phyloP scores from a whole-genome alignment of 2,797 vertebrate genomes.

The Poecile montanus region DNA sequence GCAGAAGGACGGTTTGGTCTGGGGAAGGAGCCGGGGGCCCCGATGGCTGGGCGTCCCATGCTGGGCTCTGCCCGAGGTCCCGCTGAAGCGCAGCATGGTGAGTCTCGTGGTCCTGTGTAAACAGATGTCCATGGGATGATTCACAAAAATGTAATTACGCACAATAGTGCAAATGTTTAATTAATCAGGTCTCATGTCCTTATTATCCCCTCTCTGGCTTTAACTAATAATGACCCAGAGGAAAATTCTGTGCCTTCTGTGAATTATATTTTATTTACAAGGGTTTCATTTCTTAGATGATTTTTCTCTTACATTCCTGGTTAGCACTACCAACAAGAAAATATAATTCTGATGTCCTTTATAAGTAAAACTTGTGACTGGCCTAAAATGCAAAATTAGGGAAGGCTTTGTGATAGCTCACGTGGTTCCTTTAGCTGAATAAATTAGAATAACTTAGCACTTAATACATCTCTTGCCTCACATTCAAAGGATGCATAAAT shows the following conservation, averaged over 20 bases:
- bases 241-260: constrained; percentile 74
- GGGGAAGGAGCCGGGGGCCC: neutral
- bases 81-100: neutral
- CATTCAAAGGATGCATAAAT: constrained; percentile 47
- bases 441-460: constrained; percentile 63
- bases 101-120: constrained; percentile 35
- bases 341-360: constrained; percentile 15
- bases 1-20: neutral
- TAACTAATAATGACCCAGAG: constrained; percentile 80
- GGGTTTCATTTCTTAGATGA: constrained; percentile 58
- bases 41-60: neutral
- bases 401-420: constrained; percentile 17
- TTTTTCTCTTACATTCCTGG: neutral
- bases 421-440: constrained; percentile 1
- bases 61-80: constrained; percentile 15
- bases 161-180: constrained; percentile 78
- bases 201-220: constrained; percentile 75
- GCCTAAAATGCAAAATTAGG: constrained; percentile 22
- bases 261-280: constrained; percentile 80
- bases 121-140: constrained; percentile 71
- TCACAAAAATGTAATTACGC: constrained; percentile 69
- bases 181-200: constrained; percentile 78
- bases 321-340: neutral
- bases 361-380: neutral
- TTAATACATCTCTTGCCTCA: constrained; percentile 23